Conservation (phyloP, 2,113 vertebrate species). For the Psettodes erumei region DNA sequence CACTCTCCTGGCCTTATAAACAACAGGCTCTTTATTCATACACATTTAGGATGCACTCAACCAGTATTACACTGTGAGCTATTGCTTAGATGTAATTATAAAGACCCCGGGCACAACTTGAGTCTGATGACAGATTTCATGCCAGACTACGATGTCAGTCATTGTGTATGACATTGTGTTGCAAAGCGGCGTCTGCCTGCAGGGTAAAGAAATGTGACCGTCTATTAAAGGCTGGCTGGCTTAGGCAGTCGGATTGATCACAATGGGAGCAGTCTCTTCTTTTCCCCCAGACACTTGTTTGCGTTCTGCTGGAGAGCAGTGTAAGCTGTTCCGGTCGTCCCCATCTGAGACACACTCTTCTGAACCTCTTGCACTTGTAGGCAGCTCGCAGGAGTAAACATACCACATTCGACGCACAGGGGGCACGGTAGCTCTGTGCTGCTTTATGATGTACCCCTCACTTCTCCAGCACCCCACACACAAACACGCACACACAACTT, state of each 20-base stretch:
- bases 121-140: slow-evolving; percentile 22
- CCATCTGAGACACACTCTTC: slow-evolving; percentile 59
- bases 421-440: slow-evolving; percentile 30
- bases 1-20: not conserved
- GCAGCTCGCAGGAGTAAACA: slow-evolving; percentile 55
- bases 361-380: slow-evolving; percentile 50
- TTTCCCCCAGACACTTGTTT: slow-evolving; percentile 55
- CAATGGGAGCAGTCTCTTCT: slow-evolving; percentile 58
- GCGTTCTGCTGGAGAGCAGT: slow-evolving; percentile 35
- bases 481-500: slow-evolving; percentile 38
- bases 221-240: slow-evolving; percentile 59
- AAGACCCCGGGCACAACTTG: slow-evolving; percentile 4
- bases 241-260: slow-evolving; percentile 62
- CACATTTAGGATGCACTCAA: not conserved
- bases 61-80: not conserved
- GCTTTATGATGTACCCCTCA: slow-evolving; percentile 36
- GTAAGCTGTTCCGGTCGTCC: slow-evolving; percentile 62
- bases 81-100: slow-evolving; percentile 18
- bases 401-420: slow-evolving; percentile 21
- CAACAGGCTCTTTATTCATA: not conserved
- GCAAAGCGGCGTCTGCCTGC: slow-evolving; percentile 29
- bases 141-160: not conserved
- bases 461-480: slow-evolving; percentile 13
- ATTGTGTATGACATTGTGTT: slow-evolving; percentile 2
- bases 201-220: slow-evolving; percentile 52